phyloP scores from a whole-genome alignment of 2,113 vertebrate genomes.

The Pygoscelis antarcticus region DNA sequence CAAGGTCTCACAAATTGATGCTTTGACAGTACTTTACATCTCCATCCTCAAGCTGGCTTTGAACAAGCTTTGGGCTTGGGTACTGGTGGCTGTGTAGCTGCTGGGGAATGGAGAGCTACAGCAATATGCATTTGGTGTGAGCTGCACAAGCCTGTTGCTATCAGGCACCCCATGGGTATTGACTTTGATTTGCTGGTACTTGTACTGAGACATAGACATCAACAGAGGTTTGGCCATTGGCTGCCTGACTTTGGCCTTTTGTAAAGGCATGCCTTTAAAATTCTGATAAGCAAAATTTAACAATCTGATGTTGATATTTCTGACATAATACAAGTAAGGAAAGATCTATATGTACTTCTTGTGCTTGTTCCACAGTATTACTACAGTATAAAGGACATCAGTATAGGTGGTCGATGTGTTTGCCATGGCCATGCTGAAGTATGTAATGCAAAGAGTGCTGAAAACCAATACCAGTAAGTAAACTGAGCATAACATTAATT shows the following conservation, averaged over 20 bases:
- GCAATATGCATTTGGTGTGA: neutral
- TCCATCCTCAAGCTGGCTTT: neutral
- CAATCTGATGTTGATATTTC: neutral
- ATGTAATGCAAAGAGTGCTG: constrained; percentile 71
- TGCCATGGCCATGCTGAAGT: constrained; percentile 90
- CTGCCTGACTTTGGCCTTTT: neutral
- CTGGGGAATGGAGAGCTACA: neutral
- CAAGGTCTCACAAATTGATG: neutral
- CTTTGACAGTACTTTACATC: neutral
- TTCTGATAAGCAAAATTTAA: neutral
- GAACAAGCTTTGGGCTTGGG: neutral
- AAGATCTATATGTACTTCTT: neutral
- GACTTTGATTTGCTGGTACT: neutral
- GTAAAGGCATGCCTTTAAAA: neutral
- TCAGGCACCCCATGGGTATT: neutral
- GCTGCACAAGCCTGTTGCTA: neutral
- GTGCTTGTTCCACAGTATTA: constrained; percentile 82
- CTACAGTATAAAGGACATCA: constrained; percentile 96
- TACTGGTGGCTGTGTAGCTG: neutral
- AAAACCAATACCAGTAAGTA: constrained; percentile 79
- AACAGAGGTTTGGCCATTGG: neutral
- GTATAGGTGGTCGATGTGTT: constrained; percentile 88
- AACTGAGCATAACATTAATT: neutral
- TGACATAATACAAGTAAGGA: neutral
- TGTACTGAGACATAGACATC: neutral